Evolutionary conservation across 2,797 vertebrate genomes (phyloP).

Genomic region (Gymnopithys bicolor): DNA sequence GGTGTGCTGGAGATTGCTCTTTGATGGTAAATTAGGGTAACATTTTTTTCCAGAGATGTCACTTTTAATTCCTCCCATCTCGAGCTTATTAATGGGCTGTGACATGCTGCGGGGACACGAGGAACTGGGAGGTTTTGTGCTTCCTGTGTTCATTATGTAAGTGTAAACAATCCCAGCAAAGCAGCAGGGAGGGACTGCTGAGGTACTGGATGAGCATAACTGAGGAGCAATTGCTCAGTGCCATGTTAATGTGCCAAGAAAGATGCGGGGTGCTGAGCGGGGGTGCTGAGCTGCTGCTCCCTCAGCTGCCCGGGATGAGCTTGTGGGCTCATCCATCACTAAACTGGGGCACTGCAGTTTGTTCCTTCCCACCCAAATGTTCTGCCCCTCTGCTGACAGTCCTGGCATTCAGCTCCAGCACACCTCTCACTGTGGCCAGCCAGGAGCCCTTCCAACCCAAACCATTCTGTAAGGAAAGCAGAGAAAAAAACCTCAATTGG

Average conservation of each 20-base stretch:
- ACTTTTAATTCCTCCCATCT: conserved; percentile 32
- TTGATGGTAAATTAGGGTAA: conserved; percentile 49
- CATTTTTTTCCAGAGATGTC: conserved; percentile 44
- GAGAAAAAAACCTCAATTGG: not conserved
- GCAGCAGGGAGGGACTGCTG: not conserved
- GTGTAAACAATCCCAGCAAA: not conserved
- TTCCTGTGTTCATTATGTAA: conserved; percentile 16
- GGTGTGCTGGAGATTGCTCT: conserved; percentile 1
- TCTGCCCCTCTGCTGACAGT: fast-evolving
- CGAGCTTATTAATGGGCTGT: conserved; percentile 41
- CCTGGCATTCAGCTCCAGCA: not conserved
- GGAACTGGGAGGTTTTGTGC: conserved; percentile 9
- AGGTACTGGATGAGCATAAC: not conserved
- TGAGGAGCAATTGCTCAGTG: not conserved
- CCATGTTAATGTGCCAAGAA: not conserved
- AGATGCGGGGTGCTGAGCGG: not conserved
- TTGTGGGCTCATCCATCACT: fast-evolving
- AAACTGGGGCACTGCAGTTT: fast-evolving
- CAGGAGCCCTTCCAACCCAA: not conserved
- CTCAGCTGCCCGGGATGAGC: fast-evolving
- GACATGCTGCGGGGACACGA: not conserved
- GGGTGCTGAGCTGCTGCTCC: not conserved
- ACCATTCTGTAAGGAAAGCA: not conserved
- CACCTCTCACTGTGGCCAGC: not conserved
- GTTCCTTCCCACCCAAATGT: not conserved